Percentiles rank a stretch among this genome's conserved stretches.
These are phyloP conservation scores for Paradoxurus hermaphroditus DNA, from an alignment of 2,113 vertebrate genomes.

Conservation along the genomic window DNA sequence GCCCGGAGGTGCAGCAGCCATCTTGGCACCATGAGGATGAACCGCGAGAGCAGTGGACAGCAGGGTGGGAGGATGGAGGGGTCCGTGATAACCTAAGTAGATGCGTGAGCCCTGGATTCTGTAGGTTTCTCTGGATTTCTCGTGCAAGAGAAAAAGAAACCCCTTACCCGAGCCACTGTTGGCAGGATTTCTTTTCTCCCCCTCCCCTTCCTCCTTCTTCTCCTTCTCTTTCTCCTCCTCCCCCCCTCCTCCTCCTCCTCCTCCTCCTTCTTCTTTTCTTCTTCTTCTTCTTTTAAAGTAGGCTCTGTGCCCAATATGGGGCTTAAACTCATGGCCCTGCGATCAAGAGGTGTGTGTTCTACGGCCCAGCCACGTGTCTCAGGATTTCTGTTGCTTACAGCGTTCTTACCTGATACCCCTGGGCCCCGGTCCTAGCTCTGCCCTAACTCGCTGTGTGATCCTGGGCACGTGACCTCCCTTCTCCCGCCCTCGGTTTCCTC, in stretches of 20 bases:
- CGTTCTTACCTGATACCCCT: background rate
- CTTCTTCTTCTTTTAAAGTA: background rate
- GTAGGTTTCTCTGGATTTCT: background rate
- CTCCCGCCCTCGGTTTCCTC: background rate
- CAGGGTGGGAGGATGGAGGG: background rate
- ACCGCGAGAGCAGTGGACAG: background rate
- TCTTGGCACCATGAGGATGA: background rate
- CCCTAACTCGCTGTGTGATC: background rate
- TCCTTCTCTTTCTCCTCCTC: background rate
- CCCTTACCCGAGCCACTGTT: background rate
- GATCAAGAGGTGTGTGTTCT: background rate
- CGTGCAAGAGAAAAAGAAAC: background rate
- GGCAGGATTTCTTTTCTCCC: conserved; percentile 20
- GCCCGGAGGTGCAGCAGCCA: background rate
- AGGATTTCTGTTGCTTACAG: conserved; percentile 24
- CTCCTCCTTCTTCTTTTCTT: too few relatives aligned
- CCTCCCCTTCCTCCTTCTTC: background rate
- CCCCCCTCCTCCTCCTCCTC: background rate
- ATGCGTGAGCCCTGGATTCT: background rate
- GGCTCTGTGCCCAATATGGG: background rate
- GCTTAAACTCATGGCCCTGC: background rate
- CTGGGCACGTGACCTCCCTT: background rate
- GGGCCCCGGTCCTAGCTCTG: background rate
- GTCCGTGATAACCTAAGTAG: background rate
- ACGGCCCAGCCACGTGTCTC: background rate